Base-by-base conservation (phyloP, 1,140 invertebrate species). In the Steinernema feltiae region DNA sequence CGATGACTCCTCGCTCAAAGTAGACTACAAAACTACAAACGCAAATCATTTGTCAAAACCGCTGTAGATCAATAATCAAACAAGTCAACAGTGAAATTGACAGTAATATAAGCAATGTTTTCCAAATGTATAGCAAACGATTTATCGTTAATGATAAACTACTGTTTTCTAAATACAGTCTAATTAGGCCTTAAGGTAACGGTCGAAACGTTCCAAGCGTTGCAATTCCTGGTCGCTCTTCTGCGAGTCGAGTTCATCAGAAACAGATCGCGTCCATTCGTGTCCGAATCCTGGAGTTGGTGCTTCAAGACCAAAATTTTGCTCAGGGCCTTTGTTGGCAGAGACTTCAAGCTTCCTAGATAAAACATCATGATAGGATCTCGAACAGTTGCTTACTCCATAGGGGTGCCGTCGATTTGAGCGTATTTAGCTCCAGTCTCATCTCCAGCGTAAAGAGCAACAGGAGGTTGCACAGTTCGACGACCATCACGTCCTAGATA, bases 271-370 rank as follows among this genome's bases (percentile, higher is more conserved):
- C 24, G 12, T 80, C 79, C 79, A 80, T 71, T 78, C 79, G 30
- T 53, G 46, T 24, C 79, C 79, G 72, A 80, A 80, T 74, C 79
- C 79, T 18, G 79, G 79, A 46, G 78, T 80, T 30, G 79, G 79
- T 2, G 79, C 73, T 17, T 63, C 17, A 18, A 80, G 69, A 41
- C 79, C 79, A 30, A 80, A 80, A 71, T 80, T 80, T 15, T 27
- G 31, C 32, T 74, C 71, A 7, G 76, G 80, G 35, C 79, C 79
- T 29, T 74, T 48, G 32, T 76, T 80, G 17, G 76, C 77, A 41
- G 69, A 29, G 1, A 76, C 69, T 35, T 70, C 69, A 18, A 27
- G 24, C 12, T 12, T 63, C 24, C 53, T 63, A 21, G 24, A 63
- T 78, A 17, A 73, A 73, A 76, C 21, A 29, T 75, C 35, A 41